Evolutionary conservation across 2,113 vertebrate species (phyloP), one percentile per base, ranked within the genome.

Genomic region (Erythrocercus mccallii): DNA sequence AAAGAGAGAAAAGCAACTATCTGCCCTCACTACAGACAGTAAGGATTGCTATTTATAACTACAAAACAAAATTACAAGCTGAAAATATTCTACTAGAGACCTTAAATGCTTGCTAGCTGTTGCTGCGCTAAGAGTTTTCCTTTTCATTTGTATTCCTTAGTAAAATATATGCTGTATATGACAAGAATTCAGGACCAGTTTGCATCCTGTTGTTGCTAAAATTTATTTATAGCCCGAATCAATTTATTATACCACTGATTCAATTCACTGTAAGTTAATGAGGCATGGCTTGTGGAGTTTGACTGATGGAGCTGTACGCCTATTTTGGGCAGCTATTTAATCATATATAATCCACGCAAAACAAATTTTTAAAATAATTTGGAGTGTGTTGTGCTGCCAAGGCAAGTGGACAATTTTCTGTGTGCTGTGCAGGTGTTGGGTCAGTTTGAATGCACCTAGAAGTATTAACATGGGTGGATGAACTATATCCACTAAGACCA

Each of bases 391-490:
- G 12, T 70, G 60, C 31, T 88, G 23, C 68, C 47, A 60, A 48
- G 42, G 20, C 21, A 33, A 3, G 40, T 19, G 38, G 12, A 11
- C 23, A 33, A 3, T 69, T 77, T 86, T 76, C 37, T 74, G 8
- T 1, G 0, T 33, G 5, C 38, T 82, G 1, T 28, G n/a, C 23
- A 66, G 23, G 2, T 81, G 12, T 0, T 71, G 38, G 27, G 7
- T 3, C 72, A 35, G 6, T 68, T n/a, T 71, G 69, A 60, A 44
- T 42, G 22, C 25, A 58, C 17, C 33, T 78, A 42, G 3, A 78
- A 16, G 10, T 66, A 21, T 81, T 78, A 87, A 37, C 20, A 23
- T 51, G 35, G 68, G 28, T 48, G 17, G 66, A 79, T 53, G 37
- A 82, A 62, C 37, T 45, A 8, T 7, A 50, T 50, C 48, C 60